phyloP scores from a whole-genome alignment of 1,140 invertebrate genomes.

The Laupala kohalensis region DNA sequence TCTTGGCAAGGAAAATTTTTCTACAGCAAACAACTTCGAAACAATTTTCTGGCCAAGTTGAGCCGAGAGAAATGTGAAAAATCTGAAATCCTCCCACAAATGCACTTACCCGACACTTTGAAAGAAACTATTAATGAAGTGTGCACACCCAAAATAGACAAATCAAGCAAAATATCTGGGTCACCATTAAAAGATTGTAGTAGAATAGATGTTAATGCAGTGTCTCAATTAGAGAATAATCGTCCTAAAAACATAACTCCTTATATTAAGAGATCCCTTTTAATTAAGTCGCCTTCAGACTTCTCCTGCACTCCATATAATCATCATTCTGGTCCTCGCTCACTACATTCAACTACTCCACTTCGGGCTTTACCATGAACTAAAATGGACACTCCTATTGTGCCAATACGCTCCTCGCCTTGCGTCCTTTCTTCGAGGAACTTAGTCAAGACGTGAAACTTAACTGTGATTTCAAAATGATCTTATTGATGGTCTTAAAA shows the following conservation, averaged over 20 bases:
- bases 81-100: neutral
- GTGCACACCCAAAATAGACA: slow-evolving; percentile 4
- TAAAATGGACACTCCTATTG: neutral
- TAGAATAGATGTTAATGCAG: slow-evolving; percentile 2
- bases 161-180: slow-evolving; percentile 2
- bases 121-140: slow-evolving; percentile 10
- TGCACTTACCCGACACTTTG: neutral
- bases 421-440: too few species aligned
- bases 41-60: too few species aligned
- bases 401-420: too few species aligned
- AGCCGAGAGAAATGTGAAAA: too few species aligned
- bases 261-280: slow-evolving; percentile 6
- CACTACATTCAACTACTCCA: neutral
- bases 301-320: slow-evolving; percentile 2
- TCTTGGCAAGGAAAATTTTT: slow-evolving; percentile 4
- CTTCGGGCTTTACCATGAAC: neutral
- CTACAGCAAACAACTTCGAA: neutral
- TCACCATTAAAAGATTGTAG: slow-evolving; percentile 15
- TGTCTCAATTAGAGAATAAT: neutral
- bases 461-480: too few species aligned
- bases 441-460: too few species aligned
- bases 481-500: too few species aligned
- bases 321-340: neutral
- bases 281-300: neutral
- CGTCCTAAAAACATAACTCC: neutral